Conservation (phyloP, 2,888 invertebrate species). For the Autographa pulchrina region DNA sequence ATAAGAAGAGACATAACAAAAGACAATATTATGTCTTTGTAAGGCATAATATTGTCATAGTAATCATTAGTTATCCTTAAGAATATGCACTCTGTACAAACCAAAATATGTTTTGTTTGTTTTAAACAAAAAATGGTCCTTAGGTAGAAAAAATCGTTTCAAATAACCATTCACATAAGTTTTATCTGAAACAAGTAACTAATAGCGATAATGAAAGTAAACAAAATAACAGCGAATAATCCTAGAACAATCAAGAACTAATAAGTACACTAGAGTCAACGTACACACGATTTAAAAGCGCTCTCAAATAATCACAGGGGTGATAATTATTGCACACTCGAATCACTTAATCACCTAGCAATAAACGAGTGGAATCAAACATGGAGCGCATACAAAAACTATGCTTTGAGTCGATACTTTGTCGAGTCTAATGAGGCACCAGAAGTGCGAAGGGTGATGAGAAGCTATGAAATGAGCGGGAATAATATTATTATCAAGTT, state of each 20-base stretch:
- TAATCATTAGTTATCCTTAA: too few relatives aligned
- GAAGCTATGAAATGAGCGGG: slow-evolving; percentile 44
- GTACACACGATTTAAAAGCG: slow-evolving; percentile 36
- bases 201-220: background rate
- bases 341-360: slow-evolving; percentile 37
- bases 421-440: slow-evolving; percentile 79
- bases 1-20: too few relatives aligned
- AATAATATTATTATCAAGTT: background rate
- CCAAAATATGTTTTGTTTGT: too few relatives aligned
- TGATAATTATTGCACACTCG: slow-evolving; percentile 37
- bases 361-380: slow-evolving; percentile 49
- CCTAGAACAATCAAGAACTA: background rate
- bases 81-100: too few relatives aligned
- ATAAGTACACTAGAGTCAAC: slow-evolving; percentile 19
- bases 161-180: too few relatives aligned
- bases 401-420: slow-evolving; percentile 78
- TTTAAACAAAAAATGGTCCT: too few relatives aligned
- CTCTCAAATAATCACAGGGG: slow-evolving; percentile 21
- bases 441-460: slow-evolving; percentile 62
- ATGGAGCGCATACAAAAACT: slow-evolving; percentile 47
- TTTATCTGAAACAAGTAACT: too few relatives aligned
- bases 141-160: too few relatives aligned
- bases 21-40: too few relatives aligned
- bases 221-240: background rate
- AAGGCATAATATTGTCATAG: too few relatives aligned